A percentile compares a stretch with the other conserved stretches of the same genome.
Evolutionary conservation across 2,888 invertebrate species (phyloP).

Genomic region (Arrhopalites spinosus): DNA sequence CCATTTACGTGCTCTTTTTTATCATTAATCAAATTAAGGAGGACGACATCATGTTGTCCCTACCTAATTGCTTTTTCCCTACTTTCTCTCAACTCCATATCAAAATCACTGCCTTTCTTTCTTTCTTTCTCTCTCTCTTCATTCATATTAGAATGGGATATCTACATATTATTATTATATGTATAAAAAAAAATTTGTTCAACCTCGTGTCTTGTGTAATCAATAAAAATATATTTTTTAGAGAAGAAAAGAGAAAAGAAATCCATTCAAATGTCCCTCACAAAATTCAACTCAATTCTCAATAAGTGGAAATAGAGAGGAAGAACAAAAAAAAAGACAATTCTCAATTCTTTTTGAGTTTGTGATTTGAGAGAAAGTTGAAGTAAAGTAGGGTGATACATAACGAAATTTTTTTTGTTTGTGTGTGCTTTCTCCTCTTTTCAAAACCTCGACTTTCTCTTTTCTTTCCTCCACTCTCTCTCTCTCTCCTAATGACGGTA

Average conservation of each 20-base stretch:
- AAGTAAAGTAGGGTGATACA: background rate
- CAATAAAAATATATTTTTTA: no score
- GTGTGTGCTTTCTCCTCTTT: background rate
- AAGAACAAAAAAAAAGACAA: no score
- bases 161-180: background rate
- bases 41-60: constrained; percentile 8
- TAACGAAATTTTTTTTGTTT: background rate
- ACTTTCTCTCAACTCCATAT: background rate
- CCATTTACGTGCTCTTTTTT: constrained; percentile 15
- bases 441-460: background rate
- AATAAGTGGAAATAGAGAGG: no score
- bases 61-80: background rate
- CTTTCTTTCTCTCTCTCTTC: background rate
- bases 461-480: background rate
- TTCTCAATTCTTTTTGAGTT: background rate
- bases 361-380: background rate
- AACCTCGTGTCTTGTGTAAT: no score
- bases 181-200: no score
- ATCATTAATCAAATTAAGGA: constrained; percentile 15
- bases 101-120: background rate
- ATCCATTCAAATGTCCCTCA: no score
- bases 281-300: no score
- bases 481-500: background rate
- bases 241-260: no score
- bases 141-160: background rate